Conservation (phyloP, 2,113 vertebrate species). For the Axis porcinus region DNA sequence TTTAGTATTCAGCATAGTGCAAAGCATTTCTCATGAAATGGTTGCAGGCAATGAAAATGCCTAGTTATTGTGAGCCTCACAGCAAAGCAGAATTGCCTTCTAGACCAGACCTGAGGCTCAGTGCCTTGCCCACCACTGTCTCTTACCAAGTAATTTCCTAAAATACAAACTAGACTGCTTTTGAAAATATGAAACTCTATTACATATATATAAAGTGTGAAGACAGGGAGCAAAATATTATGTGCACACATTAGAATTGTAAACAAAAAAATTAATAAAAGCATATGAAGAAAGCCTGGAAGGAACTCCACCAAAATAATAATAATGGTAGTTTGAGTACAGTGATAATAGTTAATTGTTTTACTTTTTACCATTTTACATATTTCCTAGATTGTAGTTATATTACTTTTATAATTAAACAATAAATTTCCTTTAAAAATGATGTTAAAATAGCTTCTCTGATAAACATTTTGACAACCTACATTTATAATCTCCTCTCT, state of each 20-base stretch:
- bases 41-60: constrained; percentile 41
- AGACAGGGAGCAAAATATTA: not conserved
- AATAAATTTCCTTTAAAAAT: constrained; percentile 60
- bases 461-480: constrained; percentile 54
- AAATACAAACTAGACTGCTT: not conserved
- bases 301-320: constrained; percentile 14
- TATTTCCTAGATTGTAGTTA: constrained; percentile 42
- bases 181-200: constrained; percentile 35
- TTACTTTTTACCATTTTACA: constrained; percentile 51
- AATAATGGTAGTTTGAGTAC: not conserved
- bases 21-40: constrained; percentile 44
- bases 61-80: constrained; percentile 24
- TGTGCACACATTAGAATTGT: not conserved
- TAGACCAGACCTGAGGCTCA: not conserved
- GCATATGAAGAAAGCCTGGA: not conserved
- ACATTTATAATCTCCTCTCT: constrained; percentile 35
- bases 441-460: constrained; percentile 39
- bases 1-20: constrained; percentile 49
- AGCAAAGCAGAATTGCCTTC: constrained; percentile 1
- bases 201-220: not conserved
- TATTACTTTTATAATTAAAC: constrained; percentile 69
- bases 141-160: not conserved
- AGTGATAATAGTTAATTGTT: constrained; percentile 36
- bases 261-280: constrained; percentile 48
- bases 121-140: not conserved